These are phyloP conservation scores for Psittacula derbiana DNA, from an alignment of 2,797 vertebrate genomes.

Conservation along the genomic window DNA sequence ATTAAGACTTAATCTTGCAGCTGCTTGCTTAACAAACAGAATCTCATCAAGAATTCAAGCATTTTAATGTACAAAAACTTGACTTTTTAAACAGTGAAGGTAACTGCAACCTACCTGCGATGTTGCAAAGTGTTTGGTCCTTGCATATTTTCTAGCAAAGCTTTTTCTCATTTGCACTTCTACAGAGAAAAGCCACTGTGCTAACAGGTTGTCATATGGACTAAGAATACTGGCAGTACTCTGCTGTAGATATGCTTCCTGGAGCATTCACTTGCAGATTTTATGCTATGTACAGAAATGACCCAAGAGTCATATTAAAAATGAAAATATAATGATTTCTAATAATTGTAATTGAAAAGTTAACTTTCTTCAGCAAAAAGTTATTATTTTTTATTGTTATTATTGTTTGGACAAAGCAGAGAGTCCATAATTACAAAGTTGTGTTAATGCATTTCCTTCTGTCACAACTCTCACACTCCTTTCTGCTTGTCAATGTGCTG, in stretches of 20 bases:
- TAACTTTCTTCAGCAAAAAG: neutral
- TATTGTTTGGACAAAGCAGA: neutral
- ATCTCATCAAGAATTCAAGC: too few species aligned
- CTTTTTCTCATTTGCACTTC: too few species aligned
- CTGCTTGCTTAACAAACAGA: too few species aligned
- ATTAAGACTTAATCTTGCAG: too few species aligned
- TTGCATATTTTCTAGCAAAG: too few species aligned
- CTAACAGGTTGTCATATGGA: neutral
- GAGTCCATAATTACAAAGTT: fast-evolving
- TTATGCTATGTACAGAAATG: neutral
- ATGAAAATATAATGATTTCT: neutral
- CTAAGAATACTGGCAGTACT: neutral
- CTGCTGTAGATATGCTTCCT: neutral
- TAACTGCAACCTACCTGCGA: too few species aligned
- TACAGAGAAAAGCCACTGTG: neutral
- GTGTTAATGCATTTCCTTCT: neutral
- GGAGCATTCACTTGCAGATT: neutral
- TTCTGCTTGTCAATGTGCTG: neutral
- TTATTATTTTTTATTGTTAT: neutral
- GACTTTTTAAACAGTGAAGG: too few species aligned
- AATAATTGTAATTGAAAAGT: neutral
- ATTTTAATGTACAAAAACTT: too few species aligned
- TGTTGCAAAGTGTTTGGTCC: too few species aligned
- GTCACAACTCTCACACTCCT: neutral
- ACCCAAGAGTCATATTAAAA: neutral